Evolutionary conservation across 2,797 vertebrate species (phyloP).

Genomic region (Melanotaenia parkinsoni): DNA sequence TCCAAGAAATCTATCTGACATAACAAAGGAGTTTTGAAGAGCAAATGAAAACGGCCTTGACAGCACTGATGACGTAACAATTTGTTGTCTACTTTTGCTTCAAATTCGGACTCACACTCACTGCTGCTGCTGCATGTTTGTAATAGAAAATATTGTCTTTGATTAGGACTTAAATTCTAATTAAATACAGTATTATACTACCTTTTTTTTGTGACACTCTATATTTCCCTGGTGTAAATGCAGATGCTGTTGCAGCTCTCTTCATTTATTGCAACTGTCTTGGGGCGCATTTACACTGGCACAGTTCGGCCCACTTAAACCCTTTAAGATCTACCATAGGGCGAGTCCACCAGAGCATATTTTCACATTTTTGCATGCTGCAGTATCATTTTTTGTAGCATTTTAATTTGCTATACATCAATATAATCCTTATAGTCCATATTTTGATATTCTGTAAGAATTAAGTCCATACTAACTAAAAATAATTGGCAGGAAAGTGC

Average conservation of each 20-base stretch:
- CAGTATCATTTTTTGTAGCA: too few species aligned
- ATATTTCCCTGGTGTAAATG: neutral
- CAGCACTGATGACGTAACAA: conserved; percentile 59
- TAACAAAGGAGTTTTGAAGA: conserved; percentile 81
- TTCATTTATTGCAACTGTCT: neutral
- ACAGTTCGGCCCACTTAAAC: too few species aligned
- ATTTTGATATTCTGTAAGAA: too few species aligned
- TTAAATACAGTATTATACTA: neutral
- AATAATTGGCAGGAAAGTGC: too few species aligned
- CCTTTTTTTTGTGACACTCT: too few species aligned
- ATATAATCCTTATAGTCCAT: too few species aligned
- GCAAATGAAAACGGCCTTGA: conserved; percentile 67
- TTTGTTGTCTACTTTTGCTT: conserved; percentile 28
- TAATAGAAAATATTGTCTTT: neutral
- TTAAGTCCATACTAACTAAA: too few species aligned
- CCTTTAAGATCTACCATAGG: too few species aligned
- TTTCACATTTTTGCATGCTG: too few species aligned
- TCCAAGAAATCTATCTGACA: conserved; percentile 81
- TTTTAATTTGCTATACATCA: too few species aligned
- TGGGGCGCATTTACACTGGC: too few species aligned
- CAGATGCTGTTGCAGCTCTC: neutral
- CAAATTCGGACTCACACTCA: conserved; percentile 17
- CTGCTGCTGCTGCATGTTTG: neutral
- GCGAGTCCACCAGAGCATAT: too few species aligned
- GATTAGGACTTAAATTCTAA: neutral